phyloP scores from a whole-genome alignment of 35 echinoderm and acorn worm genomes.

The Patiria miniata region DNA sequence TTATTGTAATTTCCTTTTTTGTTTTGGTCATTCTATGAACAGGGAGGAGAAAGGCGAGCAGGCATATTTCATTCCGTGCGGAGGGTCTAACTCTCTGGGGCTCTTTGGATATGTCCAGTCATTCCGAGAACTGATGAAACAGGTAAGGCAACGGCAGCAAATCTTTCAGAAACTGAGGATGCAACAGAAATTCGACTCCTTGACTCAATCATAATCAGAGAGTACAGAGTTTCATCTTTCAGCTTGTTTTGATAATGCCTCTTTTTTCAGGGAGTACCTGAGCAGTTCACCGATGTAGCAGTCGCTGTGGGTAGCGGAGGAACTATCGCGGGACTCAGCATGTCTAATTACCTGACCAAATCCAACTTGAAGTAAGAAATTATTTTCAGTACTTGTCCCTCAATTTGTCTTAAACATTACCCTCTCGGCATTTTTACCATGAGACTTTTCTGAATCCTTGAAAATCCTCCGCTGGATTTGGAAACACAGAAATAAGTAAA shows the following conservation, averaged over 20 bases:
- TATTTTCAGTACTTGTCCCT: no score
- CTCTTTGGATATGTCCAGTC: conserved; percentile 59
- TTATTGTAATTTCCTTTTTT: neutral
- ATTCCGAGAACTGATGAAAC: conserved; percentile 51
- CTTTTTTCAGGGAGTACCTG: conserved; percentile 16
- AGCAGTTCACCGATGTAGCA: conserved; percentile 47
- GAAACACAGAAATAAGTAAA: no score
- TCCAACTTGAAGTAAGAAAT: conserved; percentile 37
- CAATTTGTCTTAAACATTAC: no score
- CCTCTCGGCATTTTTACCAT: no score
- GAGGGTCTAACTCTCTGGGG: conserved; percentile 31
- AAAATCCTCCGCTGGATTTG: no score
- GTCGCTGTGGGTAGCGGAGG: conserved; percentile 50
- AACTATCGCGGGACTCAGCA: conserved; percentile 47
- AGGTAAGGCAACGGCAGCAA: conserved; percentile 14
- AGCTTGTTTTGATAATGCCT: neutral
- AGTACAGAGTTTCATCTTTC: neutral
- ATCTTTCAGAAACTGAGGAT: neutral
- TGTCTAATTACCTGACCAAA: conserved; percentile 55
- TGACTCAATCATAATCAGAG: neutral
- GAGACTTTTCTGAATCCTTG: no score
- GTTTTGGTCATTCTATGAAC: neutral
- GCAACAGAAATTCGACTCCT: neutral
- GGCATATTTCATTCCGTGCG: conserved; percentile 6
- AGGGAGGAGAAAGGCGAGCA: conserved; percentile 36